Evolutionary conservation across 64 coral and sea anemone genomes (phyloP), one percentile per base, ranked within the genome.

Genomic region (Porites lutea): DNA sequence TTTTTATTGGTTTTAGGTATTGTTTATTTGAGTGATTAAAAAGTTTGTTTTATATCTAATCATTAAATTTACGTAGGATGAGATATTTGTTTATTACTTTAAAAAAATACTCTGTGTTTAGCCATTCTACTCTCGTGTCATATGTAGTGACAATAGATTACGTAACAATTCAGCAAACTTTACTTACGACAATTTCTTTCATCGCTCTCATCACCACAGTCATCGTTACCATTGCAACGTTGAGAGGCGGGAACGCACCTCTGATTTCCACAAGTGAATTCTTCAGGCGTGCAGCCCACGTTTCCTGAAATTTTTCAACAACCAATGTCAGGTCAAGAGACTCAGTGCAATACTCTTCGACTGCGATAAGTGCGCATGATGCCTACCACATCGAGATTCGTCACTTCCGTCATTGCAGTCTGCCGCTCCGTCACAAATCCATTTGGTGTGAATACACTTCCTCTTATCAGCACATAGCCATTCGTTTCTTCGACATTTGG

Each of bases 111-210:
- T 37, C 27, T 37, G 27, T 37, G 27, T 37, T 37, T 37, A 37
- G 27, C 27, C 27, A 37, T 37, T 37, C 27, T 37, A 37, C 27
- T 37, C 27, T 1, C 27, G 27, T 37, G 27, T 37, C 27, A 37
- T 1, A 37, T 37, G 27, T 37, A 37, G 27, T 37, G 27, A 37
- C 27, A 37, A 37, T 37, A 37, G 27, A 37, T 37, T 37, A 37
- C 27, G 27, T 37, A 37, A 37, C 0, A 57, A 57, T 57, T 13
- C 11, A 58, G 5, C 19, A 62, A 43, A 68, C 10, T 10, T 23
- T 52, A 97, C 95, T 97, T 94, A 97, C 95, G 88, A 97, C 95
- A 98, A 68, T 64, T 71, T 53, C 88, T 95, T 51, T 98, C 96
- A 69, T 98, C 96, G 61, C 96, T 98, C 3, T 65, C 85, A 48